Evolutionary conservation across 2,888 invertebrate genomes (phyloP).

Genomic region (Rambutsinella grinnellia): DNA sequence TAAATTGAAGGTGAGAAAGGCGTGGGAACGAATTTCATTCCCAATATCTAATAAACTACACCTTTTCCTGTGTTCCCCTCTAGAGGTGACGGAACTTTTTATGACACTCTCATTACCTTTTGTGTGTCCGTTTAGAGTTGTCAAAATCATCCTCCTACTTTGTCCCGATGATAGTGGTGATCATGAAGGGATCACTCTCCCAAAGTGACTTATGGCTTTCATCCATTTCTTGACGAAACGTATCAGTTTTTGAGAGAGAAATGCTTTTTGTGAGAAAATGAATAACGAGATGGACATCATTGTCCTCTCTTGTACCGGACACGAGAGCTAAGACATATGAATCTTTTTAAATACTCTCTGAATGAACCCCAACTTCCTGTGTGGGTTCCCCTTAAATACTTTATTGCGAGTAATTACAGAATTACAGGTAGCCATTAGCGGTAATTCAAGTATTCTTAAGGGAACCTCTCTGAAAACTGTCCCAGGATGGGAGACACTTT

Average conservation of each 20-base stretch:
- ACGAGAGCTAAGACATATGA: no score
- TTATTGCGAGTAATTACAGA: not conserved
- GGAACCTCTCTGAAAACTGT: not conserved
- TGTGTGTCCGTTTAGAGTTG: constrained; percentile 36
- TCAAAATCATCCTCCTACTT: constrained; percentile 28
- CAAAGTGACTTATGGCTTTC: no score
- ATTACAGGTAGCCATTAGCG: not conserved
- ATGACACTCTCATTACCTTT: constrained; percentile 64
- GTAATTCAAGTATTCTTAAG: not conserved
- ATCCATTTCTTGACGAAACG: no score
- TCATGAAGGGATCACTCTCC: no score
- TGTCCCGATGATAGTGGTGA: not conserved
- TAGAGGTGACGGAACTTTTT: constrained; percentile 60
- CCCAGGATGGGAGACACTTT: not conserved
- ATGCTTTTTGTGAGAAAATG: not conserved
- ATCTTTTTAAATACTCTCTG: not conserved
- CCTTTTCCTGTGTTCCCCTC: not conserved
- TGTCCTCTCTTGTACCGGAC: not conserved
- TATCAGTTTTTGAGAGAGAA: no score
- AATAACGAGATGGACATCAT: not conserved
- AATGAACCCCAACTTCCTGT: not conserved
- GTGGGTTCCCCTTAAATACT: not conserved
- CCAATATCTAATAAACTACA: not conserved
- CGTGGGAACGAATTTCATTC: constrained; percentile 61
- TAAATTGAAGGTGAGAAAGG: constrained; percentile 58